Conservation (phyloP, 2,888 invertebrate genomes). For the Micoletzkya japonica region DNA sequence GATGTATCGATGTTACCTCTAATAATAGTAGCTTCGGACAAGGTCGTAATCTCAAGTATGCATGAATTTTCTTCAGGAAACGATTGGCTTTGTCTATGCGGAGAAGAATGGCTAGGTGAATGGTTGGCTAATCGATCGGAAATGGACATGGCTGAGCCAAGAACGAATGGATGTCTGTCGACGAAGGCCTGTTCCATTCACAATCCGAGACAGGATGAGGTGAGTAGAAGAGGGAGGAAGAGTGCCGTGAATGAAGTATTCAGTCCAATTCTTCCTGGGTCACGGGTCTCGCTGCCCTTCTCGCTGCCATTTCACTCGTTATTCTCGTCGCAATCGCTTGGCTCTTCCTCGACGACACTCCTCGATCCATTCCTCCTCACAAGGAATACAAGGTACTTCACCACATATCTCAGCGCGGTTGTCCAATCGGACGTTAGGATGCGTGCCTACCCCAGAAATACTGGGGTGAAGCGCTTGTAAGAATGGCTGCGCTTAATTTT, state of each 20-base stretch:
- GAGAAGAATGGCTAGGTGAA: conserved; percentile 56
- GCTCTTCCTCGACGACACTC: conserved; percentile 55
- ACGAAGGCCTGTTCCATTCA: neutral
- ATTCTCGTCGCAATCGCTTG: conserved; percentile 54
- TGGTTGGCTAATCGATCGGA: conserved; percentile 53
- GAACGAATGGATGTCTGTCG: conserved; percentile 16
- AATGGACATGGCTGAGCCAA: conserved; percentile 42
- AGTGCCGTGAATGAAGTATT: neutral
- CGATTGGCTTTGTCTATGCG: conserved; percentile 58
- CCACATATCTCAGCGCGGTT: neutral
- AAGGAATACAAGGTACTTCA: conserved; percentile 22
- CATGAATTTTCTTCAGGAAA: conserved; percentile 47
- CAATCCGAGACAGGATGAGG: conserved; percentile 14
- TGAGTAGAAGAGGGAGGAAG: neutral
- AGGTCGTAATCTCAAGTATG: too few relatives aligned
- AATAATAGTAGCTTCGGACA: neutral
- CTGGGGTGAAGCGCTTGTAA: too few relatives aligned
- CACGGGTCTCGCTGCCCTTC: conserved; percentile 53
- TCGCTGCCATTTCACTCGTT: conserved; percentile 52
- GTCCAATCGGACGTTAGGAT: too few relatives aligned
- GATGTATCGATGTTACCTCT: too few relatives aligned
- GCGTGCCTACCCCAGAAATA: too few relatives aligned
- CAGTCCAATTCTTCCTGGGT: conserved; percentile 50
- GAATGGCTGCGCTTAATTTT: too few relatives aligned
- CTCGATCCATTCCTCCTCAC: conserved; percentile 7